Conservation (phyloP, 2,113 vertebrate genomes). For the Malurus melanocephalus region DNA sequence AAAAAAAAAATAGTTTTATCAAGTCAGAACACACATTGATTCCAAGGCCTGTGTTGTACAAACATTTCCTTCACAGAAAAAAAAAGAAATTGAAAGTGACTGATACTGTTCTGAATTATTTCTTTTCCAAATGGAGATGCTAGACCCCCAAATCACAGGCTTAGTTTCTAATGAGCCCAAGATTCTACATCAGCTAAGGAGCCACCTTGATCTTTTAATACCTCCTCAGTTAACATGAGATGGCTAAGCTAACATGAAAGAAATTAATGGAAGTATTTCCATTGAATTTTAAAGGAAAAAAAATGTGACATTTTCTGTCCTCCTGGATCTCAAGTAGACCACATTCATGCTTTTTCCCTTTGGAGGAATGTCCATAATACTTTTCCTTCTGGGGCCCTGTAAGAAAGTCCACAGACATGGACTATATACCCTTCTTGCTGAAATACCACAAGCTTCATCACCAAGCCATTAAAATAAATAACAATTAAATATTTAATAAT, state of each 20-base stretch:
- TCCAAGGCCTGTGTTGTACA: background rate
- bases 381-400: background rate
- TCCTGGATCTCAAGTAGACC: background rate
- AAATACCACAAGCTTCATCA: constrained; percentile 18
- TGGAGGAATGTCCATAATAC: background rate
- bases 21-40: background rate
- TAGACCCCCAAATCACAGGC: background rate
- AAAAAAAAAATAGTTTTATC: background rate
- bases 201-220: constrained; percentile 1
- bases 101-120: background rate
- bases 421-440: background rate
- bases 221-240: background rate
- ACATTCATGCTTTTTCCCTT: background rate
- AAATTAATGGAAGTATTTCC: background rate
- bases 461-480: background rate
- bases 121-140: background rate
- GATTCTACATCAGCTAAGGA: background rate
- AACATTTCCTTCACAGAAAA: background rate
- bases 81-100: background rate
- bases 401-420: background rate
- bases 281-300: background rate
- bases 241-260: constrained; percentile 5
- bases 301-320: background rate
- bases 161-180: background rate
- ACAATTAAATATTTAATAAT: background rate